phyloP scores from a whole-genome alignment of 2,888 invertebrate genomes.

The Muschampia plurimacula region DNA sequence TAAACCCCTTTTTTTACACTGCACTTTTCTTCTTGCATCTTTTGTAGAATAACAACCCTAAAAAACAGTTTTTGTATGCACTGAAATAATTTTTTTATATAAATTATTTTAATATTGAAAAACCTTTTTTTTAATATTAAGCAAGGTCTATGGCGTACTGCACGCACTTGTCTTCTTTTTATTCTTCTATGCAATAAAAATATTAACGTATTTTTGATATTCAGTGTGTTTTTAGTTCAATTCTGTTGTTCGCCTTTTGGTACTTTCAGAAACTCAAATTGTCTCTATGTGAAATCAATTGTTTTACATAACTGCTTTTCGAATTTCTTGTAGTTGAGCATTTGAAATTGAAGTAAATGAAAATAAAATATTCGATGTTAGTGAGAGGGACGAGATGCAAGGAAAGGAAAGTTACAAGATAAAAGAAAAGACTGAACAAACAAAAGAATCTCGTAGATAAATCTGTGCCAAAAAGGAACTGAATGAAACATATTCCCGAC shows the following conservation, averaged over 20 bases:
- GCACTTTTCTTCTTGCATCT: constrained; percentile 48
- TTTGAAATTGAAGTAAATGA: background rate
- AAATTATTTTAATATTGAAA: background rate
- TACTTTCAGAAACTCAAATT: constrained; percentile 7
- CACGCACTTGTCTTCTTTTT: constrained; percentile 22
- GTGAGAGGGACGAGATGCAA: constrained; percentile 17
- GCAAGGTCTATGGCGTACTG: constrained; percentile 11
- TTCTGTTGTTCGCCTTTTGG: constrained; percentile 15
- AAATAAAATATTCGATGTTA: constrained; percentile 16
- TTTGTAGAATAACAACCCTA: constrained; percentile 21
- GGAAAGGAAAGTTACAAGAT: background rate
- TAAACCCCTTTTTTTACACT: constrained; percentile 36
- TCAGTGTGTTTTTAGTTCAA: constrained; percentile 3
- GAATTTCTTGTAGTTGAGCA: background rate
- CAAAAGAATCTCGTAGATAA: too few species aligned
- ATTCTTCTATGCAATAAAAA: background rate
- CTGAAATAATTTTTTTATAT: constrained; percentile 1
- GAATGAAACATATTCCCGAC: background rate
- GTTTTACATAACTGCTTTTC: background rate
- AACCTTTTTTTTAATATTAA: background rate
- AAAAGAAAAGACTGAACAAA: background rate
- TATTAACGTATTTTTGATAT: constrained; percentile 16
- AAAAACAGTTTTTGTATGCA: constrained; percentile 2
- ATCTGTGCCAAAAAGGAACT: background rate
- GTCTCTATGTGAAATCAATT: background rate